Evolutionary conservation across 2,113 vertebrate species (phyloP).

Genomic region (Empidonax alnorum): DNA sequence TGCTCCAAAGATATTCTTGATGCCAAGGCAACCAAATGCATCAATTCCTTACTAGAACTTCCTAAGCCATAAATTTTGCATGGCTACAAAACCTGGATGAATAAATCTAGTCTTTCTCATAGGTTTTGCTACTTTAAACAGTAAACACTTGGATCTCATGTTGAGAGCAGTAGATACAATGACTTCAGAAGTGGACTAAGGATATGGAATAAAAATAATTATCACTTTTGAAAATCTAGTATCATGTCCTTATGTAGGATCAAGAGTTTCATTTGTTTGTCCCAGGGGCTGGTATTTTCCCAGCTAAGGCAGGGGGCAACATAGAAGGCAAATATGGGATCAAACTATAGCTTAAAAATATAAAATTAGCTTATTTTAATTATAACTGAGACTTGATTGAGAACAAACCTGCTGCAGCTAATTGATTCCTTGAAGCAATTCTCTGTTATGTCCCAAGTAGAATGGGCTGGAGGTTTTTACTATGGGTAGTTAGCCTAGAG

Average conservation of each 20-base stretch:
- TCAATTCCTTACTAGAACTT: background rate
- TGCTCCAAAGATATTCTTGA: background rate
- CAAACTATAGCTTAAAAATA: background rate
- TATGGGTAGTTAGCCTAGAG: background rate
- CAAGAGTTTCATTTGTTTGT: background rate
- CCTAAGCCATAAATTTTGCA: background rate
- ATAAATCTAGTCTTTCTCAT: background rate
- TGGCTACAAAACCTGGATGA: background rate
- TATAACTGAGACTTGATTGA: background rate
- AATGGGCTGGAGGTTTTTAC: background rate
- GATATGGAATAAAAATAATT: background rate
- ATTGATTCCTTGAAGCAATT: background rate
- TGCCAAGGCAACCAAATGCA: background rate
- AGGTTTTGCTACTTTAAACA: background rate
- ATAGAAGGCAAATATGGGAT: background rate
- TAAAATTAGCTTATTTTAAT: background rate
- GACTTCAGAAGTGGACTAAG: background rate
- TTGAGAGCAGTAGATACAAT: background rate
- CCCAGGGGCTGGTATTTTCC: background rate
- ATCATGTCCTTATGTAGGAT: accelerated
- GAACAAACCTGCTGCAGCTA: background rate
- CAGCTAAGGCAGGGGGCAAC: background rate
- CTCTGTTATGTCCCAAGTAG: background rate
- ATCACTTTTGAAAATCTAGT: background rate
- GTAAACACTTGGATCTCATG: accelerated